A percentile compares a stretch with the other conserved stretches of the same genome.
These are phyloP conservation scores for Epinotia demarniana DNA, from an alignment of 2,888 invertebrate species.

Conservation along the genomic window DNA sequence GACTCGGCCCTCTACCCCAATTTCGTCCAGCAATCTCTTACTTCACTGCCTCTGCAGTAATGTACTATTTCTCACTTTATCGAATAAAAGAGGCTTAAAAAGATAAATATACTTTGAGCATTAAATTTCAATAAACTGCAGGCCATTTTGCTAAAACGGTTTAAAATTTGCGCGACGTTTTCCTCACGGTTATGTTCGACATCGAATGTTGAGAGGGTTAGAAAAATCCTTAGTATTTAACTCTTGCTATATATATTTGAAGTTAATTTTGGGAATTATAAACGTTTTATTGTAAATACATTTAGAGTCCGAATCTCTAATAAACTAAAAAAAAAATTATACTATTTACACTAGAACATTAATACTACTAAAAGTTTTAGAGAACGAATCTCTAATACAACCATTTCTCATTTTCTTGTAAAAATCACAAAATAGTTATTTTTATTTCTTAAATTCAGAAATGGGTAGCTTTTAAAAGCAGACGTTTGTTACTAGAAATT, in stretches of 20 bases:
- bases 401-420: background rate
- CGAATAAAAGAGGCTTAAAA: background rate
- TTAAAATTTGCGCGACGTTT: constrained; percentile 4
- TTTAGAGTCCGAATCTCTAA: too few species aligned
- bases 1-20: too few species aligned
- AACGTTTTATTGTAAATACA: background rate
- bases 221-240: background rate
- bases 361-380: too few species aligned
- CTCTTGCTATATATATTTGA: background rate
- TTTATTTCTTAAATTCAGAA: too few species aligned
- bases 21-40: too few species aligned
- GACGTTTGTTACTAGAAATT: too few species aligned
- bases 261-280: background rate
- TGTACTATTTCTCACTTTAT: too few species aligned
- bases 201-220: constrained; percentile 4
- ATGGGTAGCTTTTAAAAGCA: too few species aligned
- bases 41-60: too few species aligned
- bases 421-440: too few species aligned
- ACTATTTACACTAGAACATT: too few species aligned
- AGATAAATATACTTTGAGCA: constrained; percentile 1
- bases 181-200: constrained; percentile 1
- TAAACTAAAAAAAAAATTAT: too few species aligned
- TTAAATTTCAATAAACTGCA: background rate
- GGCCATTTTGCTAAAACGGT: background rate
- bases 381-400: background rate